These are phyloP conservation scores for Percopsis omiscomaycus DNA, from an alignment of 2,797 vertebrate species.

Conservation along the genomic window DNA sequence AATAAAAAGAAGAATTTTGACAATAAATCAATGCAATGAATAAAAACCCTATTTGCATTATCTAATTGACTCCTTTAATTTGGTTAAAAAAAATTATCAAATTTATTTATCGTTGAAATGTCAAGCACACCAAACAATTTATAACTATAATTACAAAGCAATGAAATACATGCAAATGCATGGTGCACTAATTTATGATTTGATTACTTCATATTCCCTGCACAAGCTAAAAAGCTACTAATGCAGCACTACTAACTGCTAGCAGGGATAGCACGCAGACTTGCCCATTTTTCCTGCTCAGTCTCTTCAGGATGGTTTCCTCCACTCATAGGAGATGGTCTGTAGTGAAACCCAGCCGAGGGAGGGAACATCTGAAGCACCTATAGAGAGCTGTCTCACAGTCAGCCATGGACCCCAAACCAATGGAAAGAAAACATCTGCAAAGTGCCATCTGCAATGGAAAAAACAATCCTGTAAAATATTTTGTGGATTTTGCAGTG, in stretches of 20 bases:
- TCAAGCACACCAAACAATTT: too few relatives aligned
- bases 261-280: background rate
- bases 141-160: too few relatives aligned
- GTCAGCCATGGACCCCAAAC: conserved; percentile 55
- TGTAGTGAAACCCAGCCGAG: conserved; percentile 35
- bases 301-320: conserved; percentile 11
- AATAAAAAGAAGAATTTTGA: too few relatives aligned
- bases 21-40: too few relatives aligned
- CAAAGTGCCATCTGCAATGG: conserved; percentile 79
- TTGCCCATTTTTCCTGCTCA: conserved; percentile 4
- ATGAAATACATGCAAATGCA: too few relatives aligned
- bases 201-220: too few relatives aligned
- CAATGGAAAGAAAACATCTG: conserved; percentile 77
- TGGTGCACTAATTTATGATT: too few relatives aligned
- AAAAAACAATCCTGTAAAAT: conserved; percentile 82
- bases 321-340: conserved; percentile 22
- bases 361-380: conserved; percentile 44
- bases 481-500: conserved; percentile 72
- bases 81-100: too few relatives aligned
- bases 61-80: too few relatives aligned
- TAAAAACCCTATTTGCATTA: too few relatives aligned
- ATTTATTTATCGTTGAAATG: too few relatives aligned
- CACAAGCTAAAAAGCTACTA: too few relatives aligned
- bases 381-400: conserved; percentile 44
- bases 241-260: background rate